Percentiles rank a stretch among this genome's conserved stretches.
These are phyloP conservation scores for Gymnoscopelus braueri DNA, from an alignment of 2,797 vertebrate species.

Conservation along the genomic window DNA sequence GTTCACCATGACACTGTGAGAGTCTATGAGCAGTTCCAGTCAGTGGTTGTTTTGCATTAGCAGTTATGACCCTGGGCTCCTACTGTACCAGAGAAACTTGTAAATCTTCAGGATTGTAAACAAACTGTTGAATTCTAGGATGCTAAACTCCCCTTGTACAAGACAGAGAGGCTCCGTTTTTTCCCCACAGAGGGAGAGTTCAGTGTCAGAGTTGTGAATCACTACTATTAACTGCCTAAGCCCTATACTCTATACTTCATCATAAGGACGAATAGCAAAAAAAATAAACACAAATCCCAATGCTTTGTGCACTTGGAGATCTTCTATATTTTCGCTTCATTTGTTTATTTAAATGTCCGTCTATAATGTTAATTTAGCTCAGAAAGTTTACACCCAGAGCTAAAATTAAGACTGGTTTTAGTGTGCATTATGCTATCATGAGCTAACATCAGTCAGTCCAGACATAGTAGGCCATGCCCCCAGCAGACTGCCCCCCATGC, in stretches of 20 bases:
- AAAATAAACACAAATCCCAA: no score
- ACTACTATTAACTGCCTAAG: no score
- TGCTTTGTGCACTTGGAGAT: no score
- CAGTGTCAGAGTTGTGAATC: background rate
- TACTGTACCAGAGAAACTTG: background rate
- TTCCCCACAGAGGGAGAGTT: background rate
- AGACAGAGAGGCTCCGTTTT: background rate
- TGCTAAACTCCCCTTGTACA: conserved; percentile 30
- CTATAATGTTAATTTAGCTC: no score
- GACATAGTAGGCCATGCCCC: background rate
- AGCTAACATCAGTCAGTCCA: background rate
- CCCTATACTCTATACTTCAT: no score
- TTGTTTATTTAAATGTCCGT: no score
- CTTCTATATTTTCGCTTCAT: no score
- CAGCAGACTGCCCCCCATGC: conserved; percentile 21
- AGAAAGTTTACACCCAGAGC: no score
- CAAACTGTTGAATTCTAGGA: conserved; percentile 45
- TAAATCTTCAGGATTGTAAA: conserved; percentile 36
- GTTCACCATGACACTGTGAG: conserved; percentile 21
- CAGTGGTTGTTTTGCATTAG: conserved; percentile 28
- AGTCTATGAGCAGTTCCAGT: background rate
- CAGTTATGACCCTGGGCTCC: conserved; percentile 46
- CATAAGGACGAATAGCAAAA: no score
- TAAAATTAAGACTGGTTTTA: no score
- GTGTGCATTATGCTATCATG: background rate